phyloP scores from a whole-genome alignment of 1,140 invertebrate genomes.

The Acyrthosiphon pisum region DNA sequence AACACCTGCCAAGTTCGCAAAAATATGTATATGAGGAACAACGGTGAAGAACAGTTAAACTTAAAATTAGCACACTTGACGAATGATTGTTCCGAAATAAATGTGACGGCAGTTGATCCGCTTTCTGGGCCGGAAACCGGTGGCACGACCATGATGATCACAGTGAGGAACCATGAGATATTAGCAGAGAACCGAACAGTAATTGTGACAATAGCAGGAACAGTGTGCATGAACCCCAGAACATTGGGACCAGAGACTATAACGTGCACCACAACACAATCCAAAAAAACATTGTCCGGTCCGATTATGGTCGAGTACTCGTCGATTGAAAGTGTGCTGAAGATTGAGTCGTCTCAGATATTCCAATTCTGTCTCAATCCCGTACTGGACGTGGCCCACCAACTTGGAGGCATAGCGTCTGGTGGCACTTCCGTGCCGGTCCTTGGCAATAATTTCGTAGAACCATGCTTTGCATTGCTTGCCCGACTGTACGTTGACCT shows the following conservation, averaged over 20 bases:
- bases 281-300: too few relatives aligned
- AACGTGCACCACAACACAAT: background rate
- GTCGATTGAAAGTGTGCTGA: background rate
- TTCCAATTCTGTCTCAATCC: background rate
- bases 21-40: background rate
- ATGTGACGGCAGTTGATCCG: background rate
- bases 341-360: background rate
- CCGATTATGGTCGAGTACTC: background rate
- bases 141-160: background rate
- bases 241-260: background rate
- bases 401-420: background rate
- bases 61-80: background rate
- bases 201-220: background rate
- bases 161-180: background rate
- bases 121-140: background rate
- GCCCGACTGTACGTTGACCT: constrained; percentile 44
- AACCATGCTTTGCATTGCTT: constrained; percentile 53
- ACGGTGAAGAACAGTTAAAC: background rate
- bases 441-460: background rate
- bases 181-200: background rate
- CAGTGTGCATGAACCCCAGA: background rate
- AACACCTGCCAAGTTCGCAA: background rate
- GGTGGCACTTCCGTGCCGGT: background rate
- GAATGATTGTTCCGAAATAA: background rate
- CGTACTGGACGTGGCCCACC: background rate